Base-by-base conservation (phyloP, 2,888 invertebrate genomes). In the Mechanitis mazaeus region DNA sequence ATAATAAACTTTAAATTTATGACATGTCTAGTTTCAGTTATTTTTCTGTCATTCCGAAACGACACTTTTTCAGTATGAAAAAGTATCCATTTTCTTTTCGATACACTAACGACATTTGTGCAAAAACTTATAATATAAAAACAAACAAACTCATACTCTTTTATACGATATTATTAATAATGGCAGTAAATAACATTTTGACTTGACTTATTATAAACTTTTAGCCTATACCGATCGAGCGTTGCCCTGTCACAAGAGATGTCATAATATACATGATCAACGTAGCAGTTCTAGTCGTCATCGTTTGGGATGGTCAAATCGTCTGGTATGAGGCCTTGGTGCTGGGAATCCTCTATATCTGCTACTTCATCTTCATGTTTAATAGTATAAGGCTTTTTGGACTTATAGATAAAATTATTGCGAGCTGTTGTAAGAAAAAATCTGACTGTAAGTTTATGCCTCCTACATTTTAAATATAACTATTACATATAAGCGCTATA, bases 201-300 rank as follows among this genome's bases (percentile, higher is more conserved):
- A n/a, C 28, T 47, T 47, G 20, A 47, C 20, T 31, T 50, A 50
- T n/a, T 50, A 31, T 11, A 11, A 31, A 11, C 3, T 80, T 90
- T 45, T 80, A 96, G 95, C 93, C 94, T 0, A 93, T 96, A 42
- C 89, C 92, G 70, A 87, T 97, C 56, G 95, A 96, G 74, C 93
- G 94, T 91, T 94, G 94, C 85, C 95, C 97, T 0, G 92, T 97
- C 31, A 94, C 95, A 0, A 88, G 97, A 65, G 97, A 97, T 74
- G 94, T 94, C 54, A 72, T 93, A 6, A 94, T 96, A 61, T 97
- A 97, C 78, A 90, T 94, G 66, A 76, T 94, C 33, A 94, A 95
- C 55, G 94, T 97, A 0, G 81, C 91, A 7, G 88, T 94, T 2
- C 81, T 97, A 35, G 92, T 96, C 0, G 72, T 87, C 1, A 92